A percentile compares a stretch with the other conserved stretches of the same genome.
Evolutionary conservation across 2,797 vertebrate species (phyloP).

Genomic region (Anolis apletophallus): DNA sequence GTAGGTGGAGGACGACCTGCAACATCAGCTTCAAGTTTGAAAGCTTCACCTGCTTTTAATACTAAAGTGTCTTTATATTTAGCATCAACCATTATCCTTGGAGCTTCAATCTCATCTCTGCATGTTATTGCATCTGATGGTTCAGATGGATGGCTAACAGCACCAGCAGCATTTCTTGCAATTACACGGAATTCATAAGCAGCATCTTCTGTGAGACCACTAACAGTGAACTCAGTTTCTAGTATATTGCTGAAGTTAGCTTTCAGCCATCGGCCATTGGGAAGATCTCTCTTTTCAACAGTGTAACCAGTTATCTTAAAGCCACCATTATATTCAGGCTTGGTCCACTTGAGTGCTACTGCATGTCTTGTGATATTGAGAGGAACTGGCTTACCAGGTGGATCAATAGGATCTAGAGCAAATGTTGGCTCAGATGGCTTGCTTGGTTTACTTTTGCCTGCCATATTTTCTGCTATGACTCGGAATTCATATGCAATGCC

Average conservation of each 20-base stretch:
- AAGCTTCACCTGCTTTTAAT: conserved; percentile 93
- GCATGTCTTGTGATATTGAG: conserved; percentile 91
- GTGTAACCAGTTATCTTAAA: conserved; percentile 98
- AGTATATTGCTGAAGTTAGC: conserved; percentile 98
- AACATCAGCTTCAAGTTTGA: conserved; percentile 96
- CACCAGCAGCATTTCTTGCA: conserved; percentile 94
- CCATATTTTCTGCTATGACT: conserved; percentile 94
- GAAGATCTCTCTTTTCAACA: conserved; percentile 95
- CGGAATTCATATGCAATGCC: conserved; percentile 98
- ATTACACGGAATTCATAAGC: conserved; percentile 95
- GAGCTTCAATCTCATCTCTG: conserved; percentile 93
- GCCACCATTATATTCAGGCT: conserved; percentile 96
- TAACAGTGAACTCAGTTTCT: conserved; percentile 95
- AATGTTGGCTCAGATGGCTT: conserved; percentile 93
- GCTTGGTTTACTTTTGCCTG: conserved; percentile 96
- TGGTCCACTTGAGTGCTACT: conserved; percentile 93
- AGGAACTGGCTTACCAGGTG: conserved; percentile 92
- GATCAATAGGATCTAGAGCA: conserved; percentile 95
- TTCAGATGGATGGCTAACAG: conserved; percentile 93
- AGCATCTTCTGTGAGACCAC: conserved; percentile 92
- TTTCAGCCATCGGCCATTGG: conserved; percentile 93
- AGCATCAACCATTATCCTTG: conserved; percentile 95
- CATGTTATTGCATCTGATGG: conserved; percentile 93
- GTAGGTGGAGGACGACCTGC: conserved; percentile 92
- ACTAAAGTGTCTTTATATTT: conserved; percentile 91